Evolutionary conservation across 2,797 vertebrate genomes (phyloP), one percentile per base, ranked within the genome.

Genomic region (Protosalanx chinensis): DNA sequence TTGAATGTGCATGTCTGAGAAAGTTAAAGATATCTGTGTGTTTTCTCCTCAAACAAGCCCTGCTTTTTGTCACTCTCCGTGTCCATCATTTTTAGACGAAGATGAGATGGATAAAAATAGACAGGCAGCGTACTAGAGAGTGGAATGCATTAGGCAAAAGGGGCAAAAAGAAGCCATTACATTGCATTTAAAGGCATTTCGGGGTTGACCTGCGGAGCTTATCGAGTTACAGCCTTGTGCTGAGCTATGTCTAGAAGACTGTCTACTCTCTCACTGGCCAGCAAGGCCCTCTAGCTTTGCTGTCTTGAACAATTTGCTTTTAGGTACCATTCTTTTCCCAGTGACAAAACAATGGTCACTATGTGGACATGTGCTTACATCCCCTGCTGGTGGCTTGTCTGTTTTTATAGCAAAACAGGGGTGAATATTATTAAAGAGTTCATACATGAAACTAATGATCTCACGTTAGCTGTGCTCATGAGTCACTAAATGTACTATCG

Each of bases 401-500:
- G 81, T 74, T 88, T 13, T 62, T 86, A 90, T 90, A 87, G 83
- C 83, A 79, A 89, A 88, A 89, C 84, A 87, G 82, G 46, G 60
- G 51, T 56, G 51, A 16, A n/a, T 53, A n/a, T 53, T 53, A 6
- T 53, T 16, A 16, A n/a, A 16, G 51, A 16, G 51, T 53, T 16
- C 5, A 6, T 56, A n/a, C 18, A n/a, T 56, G 51, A 16, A 79
- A 72, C 81, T 87, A 89, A 90, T 90, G 85, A 88, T 84, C 71
- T 64, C 71, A 66, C 68, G 82, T 80, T 77, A 78, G 84, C 84
- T 72, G 79, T 75, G 77, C 86, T 85, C 85, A 82, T 87, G 84
- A 86, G 82, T 77, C 56, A 74, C 73, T 64, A 78, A 79, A 80
- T 77, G 79, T 85, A 85, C 87, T 85, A 89, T 85, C 82, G 82